Base-by-base conservation (phyloP, 2,888 invertebrate genomes). In the Acronicta leporina region DNA sequence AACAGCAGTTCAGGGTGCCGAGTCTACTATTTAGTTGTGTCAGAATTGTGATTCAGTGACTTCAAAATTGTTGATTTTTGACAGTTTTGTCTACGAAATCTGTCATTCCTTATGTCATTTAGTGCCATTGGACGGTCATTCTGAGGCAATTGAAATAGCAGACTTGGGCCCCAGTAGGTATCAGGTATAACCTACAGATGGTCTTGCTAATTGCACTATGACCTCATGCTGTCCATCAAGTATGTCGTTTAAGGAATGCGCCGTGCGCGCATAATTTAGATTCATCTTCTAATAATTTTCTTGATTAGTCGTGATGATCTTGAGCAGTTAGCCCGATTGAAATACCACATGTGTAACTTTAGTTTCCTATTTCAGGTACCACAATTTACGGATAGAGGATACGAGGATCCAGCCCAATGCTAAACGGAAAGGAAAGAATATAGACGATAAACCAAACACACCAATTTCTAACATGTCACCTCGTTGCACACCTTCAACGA, bases 321-420 rank as follows among this genome's bases (percentile, higher is more conserved):
- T 55, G 70, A 73, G 46, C 66, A 71, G 65, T 73, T 75, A 56
- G 69, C 49, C 52, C 14, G 48, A 70, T 68, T 70, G 77, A 68
- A 79, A 79, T 81, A 63, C 85, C 86, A 81, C 85, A 88, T 88
- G 87, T 89, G 86, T 92, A 93, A 94, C 88, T 82, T 87, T 80
- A 93, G 91, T 44, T 85, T 87, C 69, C 60, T 84, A 30, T 91
- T 91, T 45, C 87, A 95, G 94, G 80, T 95, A 92, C 80, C 92
- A 92, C 83, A 91, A 87, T 87, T 83, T 94, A 74, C 88, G 91
- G 77, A 86, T 93, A 86, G 95, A 95, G 81, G 94, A 95, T 74
- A 87, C 92, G 55, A 90, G 93, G 82, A 88, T 93, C 55, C 94
- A 92, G 77, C 89, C 94, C 60, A 93, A 92, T 68, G 92, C 93